These are phyloP conservation scores for Gisinianus flammeolus DNA, from an alignment of 2,888 invertebrate species.

Conservation along the genomic window DNA sequence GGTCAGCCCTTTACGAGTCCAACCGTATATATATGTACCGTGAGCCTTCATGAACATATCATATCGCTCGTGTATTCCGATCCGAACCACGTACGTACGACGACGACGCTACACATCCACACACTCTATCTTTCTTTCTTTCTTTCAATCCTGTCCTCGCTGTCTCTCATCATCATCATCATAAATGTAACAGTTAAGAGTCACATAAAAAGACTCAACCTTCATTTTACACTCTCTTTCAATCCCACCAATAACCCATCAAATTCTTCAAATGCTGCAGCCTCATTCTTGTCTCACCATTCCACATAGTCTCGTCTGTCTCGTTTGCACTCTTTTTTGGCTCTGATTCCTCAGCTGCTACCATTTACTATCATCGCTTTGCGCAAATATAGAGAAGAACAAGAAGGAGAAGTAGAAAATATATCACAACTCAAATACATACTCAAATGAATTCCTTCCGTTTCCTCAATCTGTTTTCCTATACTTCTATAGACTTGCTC, in stretches of 20 bases:
- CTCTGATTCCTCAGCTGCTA: background rate
- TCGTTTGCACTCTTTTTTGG: background rate
- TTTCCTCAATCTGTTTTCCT: background rate
- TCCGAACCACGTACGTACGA: background rate
- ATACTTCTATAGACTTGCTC: background rate
- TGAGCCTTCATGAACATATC: background rate
- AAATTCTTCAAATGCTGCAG: background rate
- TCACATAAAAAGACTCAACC: background rate
- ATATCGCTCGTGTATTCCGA: background rate
- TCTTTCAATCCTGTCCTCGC: no score
- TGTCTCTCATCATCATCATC: no score
- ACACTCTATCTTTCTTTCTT: background rate
- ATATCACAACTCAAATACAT: background rate
- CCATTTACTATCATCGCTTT: no score
- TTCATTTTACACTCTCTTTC: background rate
- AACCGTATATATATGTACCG: no score
- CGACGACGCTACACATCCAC: background rate
- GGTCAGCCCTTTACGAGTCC: no score
- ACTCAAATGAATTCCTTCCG: constrained; percentile 1
- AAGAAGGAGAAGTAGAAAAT: no score
- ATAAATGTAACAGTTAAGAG: background rate
- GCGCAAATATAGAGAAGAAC: no score
- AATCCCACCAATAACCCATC: background rate
- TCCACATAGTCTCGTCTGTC: background rate
- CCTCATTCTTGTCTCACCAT: background rate